These are phyloP conservation scores for Fregata magnificens DNA, from an alignment of 2,113 vertebrate genomes.

Conservation along the genomic window DNA sequence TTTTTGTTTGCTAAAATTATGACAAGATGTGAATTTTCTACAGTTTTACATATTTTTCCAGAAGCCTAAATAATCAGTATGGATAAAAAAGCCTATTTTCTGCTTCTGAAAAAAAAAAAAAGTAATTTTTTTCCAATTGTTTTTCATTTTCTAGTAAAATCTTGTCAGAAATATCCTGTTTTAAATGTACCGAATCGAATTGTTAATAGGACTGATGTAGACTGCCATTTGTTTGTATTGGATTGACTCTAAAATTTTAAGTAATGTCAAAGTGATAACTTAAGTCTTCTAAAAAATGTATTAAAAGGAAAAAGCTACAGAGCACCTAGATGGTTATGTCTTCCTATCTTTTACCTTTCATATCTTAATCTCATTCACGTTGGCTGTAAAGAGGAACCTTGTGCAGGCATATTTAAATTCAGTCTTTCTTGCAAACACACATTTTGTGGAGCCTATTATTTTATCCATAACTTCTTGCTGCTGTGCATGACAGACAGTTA, in stretches of 20 bases:
- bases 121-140: neutral
- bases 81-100: neutral
- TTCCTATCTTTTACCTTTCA: neutral
- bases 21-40: neutral
- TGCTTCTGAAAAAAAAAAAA: neutral
- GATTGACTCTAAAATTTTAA: neutral
- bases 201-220: neutral
- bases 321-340: neutral
- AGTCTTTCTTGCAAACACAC: neutral
- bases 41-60: neutral
- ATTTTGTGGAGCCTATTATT: neutral
- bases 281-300: neutral
- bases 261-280: neutral
- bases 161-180: neutral
- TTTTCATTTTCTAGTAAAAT: neutral
- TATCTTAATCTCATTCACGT: neutral
- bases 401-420: neutral
- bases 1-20: neutral
- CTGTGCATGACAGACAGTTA: neutral
- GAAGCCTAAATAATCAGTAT: neutral
- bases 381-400: neutral
- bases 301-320: neutral
- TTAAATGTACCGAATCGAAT: neutral
- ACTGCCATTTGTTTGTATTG: neutral
- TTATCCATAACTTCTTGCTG: neutral